Conservation (phyloP, 2,113 vertebrate species). For the Astatotilapia flaviijosephi region DNA sequence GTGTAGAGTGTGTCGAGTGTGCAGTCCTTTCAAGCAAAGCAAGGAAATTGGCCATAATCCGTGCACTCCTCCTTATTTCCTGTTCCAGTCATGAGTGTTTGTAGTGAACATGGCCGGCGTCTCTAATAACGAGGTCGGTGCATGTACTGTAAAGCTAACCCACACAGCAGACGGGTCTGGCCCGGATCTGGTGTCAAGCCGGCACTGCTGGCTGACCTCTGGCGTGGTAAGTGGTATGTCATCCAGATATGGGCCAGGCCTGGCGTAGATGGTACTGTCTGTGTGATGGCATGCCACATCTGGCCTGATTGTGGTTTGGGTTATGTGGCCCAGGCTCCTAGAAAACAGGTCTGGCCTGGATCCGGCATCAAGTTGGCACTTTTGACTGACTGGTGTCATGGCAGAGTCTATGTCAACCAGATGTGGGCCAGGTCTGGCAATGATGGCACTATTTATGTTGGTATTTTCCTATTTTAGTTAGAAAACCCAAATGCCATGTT, state of each 20-base stretch:
- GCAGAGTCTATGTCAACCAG: background rate
- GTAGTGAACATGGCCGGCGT: background rate
- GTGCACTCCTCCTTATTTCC: background rate
- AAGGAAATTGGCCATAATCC: background rate
- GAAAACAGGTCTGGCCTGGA: too few species aligned
- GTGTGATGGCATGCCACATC: background rate
- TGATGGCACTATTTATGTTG: rapidly evolving
- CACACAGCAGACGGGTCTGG: background rate
- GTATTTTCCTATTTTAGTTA: background rate
- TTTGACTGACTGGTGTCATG: background rate
- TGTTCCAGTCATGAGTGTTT: background rate
- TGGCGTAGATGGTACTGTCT: background rate
- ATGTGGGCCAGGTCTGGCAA: background rate
- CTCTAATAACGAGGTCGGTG: background rate
- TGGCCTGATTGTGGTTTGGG: too few species aligned
- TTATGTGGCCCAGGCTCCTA: too few species aligned
- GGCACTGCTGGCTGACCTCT: background rate
- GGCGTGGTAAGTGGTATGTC: background rate
- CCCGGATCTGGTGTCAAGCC: rapidly evolving
- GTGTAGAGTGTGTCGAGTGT: background rate
- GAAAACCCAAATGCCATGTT: background rate
- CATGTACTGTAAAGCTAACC: background rate
- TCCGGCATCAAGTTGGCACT: rapidly evolving
- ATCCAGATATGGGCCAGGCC: background rate
- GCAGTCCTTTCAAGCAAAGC: background rate